Conservation (phyloP, 2,888 invertebrate species). For the Metellina segmentata region DNA sequence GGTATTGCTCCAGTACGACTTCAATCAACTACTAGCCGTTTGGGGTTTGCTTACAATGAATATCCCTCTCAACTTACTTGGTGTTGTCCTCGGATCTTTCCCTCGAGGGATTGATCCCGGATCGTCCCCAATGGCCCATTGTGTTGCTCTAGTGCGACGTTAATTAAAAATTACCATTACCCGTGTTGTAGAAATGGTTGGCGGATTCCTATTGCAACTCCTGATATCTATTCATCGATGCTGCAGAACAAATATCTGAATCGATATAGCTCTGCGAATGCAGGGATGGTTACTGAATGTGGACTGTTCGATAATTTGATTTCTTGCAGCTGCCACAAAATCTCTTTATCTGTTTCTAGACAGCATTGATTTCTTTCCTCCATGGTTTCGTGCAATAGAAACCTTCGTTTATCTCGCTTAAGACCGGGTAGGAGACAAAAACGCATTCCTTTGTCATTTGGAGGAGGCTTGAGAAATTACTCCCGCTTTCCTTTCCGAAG, state of each 20-base stretch:
- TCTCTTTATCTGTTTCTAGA: conserved; percentile 25
- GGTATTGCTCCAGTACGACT: too few species aligned
- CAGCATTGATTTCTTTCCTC: conserved; percentile 25
- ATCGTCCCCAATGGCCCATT: too few species aligned
- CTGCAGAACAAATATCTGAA: neutral
- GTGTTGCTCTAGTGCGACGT: too few species aligned
- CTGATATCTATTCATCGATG: too few species aligned
- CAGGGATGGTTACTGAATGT: neutral
- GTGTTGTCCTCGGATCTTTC: too few species aligned
- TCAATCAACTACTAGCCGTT: too few species aligned
- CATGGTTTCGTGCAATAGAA: neutral
- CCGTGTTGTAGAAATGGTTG: too few species aligned
- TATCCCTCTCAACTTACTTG: too few species aligned
- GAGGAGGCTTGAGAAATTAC: neutral
- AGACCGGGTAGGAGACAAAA: neutral
- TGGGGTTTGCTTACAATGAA: too few species aligned
- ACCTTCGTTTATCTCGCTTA: conserved; percentile 3
- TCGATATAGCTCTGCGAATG: conserved; percentile 3
- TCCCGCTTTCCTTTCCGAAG: neutral
- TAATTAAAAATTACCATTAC: too few species aligned
- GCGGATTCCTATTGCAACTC: too few species aligned
- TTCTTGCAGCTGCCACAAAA: conserved; percentile 16
- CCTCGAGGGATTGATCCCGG: too few species aligned
- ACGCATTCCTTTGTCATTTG: neutral
- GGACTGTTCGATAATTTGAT: conserved; percentile 18